A percentile compares a stretch with the other conserved stretches of the same genome.
phyloP scores from a whole-genome alignment of 2,888 invertebrate genomes.

The Nemurella pictetii region DNA sequence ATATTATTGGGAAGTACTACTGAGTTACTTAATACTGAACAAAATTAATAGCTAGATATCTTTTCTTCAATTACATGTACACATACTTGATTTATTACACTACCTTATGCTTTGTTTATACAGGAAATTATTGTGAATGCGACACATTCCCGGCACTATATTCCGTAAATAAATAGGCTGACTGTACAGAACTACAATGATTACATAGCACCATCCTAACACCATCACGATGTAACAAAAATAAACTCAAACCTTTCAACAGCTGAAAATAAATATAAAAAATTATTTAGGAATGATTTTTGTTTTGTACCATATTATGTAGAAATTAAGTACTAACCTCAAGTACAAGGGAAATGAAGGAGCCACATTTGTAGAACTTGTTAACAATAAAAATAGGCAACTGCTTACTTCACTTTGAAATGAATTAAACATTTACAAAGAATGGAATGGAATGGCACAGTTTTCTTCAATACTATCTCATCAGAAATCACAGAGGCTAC shows the following conservation, averaged over 20 bases:
- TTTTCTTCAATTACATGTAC: background rate
- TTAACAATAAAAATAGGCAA: background rate
- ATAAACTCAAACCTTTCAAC: background rate
- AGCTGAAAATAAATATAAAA: background rate
- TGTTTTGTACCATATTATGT: background rate
- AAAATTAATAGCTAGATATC: no score
- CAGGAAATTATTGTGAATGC: background rate
- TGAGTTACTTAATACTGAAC: no score
- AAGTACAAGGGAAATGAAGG: background rate
- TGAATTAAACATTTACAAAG: background rate
- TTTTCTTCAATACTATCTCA: background rate
- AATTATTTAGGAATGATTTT: background rate
- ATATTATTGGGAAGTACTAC: no score
- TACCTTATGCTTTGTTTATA: background rate
- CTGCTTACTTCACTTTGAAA: background rate
- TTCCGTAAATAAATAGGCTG: background rate
- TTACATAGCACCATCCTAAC: background rate
- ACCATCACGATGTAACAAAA: background rate
- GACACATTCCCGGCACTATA: background rate
- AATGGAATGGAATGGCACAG: slow-evolving; percentile 16
- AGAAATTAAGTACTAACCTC: background rate
- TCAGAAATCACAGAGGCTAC: background rate
- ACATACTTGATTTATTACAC: background rate
- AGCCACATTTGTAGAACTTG: background rate
- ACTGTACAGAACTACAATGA: background rate